phyloP scores from a whole-genome alignment of 2,113 vertebrate species.

The Centropus unirufus region DNA sequence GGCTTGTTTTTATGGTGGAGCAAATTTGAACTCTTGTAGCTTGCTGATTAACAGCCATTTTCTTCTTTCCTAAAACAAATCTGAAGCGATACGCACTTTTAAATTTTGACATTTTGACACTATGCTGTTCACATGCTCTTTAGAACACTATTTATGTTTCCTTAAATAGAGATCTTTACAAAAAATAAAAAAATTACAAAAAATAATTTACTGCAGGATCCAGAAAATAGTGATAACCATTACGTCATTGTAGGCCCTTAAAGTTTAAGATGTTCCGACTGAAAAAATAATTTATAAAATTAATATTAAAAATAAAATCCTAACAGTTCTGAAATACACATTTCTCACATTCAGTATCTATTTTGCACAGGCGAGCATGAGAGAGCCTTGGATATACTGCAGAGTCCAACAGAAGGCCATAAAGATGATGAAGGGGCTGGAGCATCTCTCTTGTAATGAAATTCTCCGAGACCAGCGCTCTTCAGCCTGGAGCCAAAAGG shows the following conservation, averaged over 20 bases:
- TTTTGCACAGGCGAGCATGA: background rate
- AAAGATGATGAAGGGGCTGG: background rate
- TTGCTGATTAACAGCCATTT: background rate
- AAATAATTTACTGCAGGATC: background rate
- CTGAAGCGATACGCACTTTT: background rate
- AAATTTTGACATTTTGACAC: background rate
- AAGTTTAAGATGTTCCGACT: background rate
- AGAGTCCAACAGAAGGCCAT: background rate
- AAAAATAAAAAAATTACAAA: background rate
- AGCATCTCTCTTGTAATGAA: background rate
- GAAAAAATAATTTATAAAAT: background rate
- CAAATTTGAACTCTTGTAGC: background rate
- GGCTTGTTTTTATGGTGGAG: background rate
- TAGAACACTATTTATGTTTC: background rate
- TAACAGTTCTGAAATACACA: background rate
- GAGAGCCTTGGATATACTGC: background rate
- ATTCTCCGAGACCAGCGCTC: fast-evolving
- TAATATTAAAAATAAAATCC: background rate
- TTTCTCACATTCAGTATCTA: background rate
- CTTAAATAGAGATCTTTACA: background rate
- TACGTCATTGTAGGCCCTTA: background rate
- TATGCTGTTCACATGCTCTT: background rate
- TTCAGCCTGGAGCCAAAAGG: background rate
- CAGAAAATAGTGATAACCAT: background rate
- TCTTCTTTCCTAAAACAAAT: background rate